Conservation (phyloP, 2,113 vertebrate species). For the Heterochromis multidens region DNA sequence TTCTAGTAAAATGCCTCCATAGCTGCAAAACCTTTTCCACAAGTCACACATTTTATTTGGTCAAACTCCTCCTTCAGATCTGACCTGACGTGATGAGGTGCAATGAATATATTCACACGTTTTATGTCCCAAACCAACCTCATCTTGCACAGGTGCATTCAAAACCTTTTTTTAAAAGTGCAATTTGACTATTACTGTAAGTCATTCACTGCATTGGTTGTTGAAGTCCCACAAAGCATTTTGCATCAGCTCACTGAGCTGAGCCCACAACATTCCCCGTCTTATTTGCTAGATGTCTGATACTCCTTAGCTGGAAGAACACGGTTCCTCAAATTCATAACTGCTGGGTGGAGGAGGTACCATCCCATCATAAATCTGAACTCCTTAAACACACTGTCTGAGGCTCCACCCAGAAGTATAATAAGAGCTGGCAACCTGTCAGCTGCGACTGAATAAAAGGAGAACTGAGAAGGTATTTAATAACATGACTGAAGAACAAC, state of each 20-base stretch:
- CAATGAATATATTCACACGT: neutral
- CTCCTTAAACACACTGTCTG: neutral
- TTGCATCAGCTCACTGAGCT: neutral
- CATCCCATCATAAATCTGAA: neutral
- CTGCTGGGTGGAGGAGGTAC: neutral
- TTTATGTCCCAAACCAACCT: neutral
- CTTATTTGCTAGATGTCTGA: neutral
- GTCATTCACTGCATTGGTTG: neutral
- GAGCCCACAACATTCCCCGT: neutral
- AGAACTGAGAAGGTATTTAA: neutral
- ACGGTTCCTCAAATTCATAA: neutral
- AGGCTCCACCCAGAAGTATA: neutral
- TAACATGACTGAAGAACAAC: neutral
- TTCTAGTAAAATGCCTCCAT: constrained; percentile 1
- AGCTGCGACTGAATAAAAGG: neutral
- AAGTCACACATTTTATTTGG: neutral
- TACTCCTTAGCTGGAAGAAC: neutral
- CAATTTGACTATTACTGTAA: neutral
- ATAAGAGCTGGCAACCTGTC: neutral
- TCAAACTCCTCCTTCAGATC: neutral
- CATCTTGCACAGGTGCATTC: neutral
- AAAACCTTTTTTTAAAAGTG: neutral
- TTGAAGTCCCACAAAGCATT: too few species aligned
- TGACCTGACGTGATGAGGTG: neutral
- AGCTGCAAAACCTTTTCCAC: neutral